Conservation (phyloP, 37 sponge, comb jelly and placozoan species). For the Petrosia ficiformis region DNA sequence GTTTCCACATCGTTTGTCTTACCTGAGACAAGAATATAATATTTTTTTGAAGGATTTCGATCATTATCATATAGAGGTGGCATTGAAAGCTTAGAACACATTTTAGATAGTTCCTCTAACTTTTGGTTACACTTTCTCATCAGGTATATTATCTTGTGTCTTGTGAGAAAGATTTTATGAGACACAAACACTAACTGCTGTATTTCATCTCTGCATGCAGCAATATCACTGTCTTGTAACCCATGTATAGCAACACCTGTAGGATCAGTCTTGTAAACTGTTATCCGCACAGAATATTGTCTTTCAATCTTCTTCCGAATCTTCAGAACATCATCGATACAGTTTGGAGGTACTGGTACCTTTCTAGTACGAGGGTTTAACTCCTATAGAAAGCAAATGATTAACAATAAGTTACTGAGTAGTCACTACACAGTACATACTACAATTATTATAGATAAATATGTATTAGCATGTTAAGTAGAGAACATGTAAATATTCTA, state of each 20-base stretch:
- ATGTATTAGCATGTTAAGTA: not conserved
- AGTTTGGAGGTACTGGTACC: not conserved
- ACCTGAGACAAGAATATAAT: constrained; percentile 19
- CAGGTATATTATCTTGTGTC: constrained; percentile 7
- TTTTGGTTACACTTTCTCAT: constrained; percentile 8
- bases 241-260: constrained; percentile 26
- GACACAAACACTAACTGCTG: constrained; percentile 4
- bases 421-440: not conserved
- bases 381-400: not conserved
- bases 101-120: constrained; percentile 10
- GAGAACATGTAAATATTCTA: not conserved
- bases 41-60: constrained; percentile 7
- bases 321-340: constrained; percentile 6
- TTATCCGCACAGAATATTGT: constrained; percentile 27
- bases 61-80: not conserved
- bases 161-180: constrained; percentile 1
- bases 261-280: not conserved
- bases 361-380: not conserved
- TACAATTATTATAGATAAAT: too few relatives aligned
- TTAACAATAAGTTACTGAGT: not conserved
- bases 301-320: constrained; percentile 1
- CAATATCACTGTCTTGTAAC: constrained; percentile 23
- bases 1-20: constrained; percentile 21
- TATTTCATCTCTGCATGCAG: constrained; percentile 24
- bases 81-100: not conserved